These are phyloP conservation scores for Larimichthys polyactis DNA, from an alignment of 2,113 vertebrate species.

Conservation along the genomic window DNA sequence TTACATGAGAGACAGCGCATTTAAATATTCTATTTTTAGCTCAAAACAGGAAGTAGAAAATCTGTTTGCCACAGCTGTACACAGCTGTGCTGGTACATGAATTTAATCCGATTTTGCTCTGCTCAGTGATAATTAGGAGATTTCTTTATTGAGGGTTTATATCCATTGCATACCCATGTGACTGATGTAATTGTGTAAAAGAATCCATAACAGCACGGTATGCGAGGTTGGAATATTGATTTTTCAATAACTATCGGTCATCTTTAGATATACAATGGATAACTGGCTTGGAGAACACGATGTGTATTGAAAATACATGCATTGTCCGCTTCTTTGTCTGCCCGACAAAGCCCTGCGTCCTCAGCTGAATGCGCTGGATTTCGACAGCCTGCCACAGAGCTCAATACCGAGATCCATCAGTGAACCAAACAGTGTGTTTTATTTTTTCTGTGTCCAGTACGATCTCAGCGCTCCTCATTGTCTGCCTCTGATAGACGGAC, in stretches of 20 bases:
- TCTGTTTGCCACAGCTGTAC: constrained; percentile 10
- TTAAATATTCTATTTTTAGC: constrained; percentile 24
- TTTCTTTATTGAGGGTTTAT: neutral
- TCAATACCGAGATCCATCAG: constrained; percentile 34
- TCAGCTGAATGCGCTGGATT: constrained; percentile 38
- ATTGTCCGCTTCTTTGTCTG: constrained; percentile 41
- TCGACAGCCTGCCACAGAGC: constrained; percentile 22
- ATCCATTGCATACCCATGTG: neutral
- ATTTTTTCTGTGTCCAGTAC: constrained; percentile 33
- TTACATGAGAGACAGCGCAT: neutral
- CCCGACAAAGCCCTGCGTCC: constrained; percentile 54
- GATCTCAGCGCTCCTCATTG: constrained; percentile 28
- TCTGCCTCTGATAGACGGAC: constrained; percentile 27
- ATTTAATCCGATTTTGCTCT: neutral
- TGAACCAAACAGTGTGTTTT: neutral
- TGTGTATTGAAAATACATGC: constrained; percentile 43
- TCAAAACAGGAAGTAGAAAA: constrained; percentile 14
- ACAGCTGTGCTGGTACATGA: neutral
- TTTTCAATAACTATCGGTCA: constrained; percentile 27
- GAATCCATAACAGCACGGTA: neutral
- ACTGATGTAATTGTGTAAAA: constrained; percentile 11
- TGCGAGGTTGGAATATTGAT: constrained; percentile 24
- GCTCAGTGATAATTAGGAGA: neutral
- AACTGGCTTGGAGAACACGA: constrained; percentile 29
- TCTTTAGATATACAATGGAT: constrained; percentile 43